A percentile compares a stretch with the other conserved stretches of the same genome.
These are phyloP conservation scores for Oscheius onirici DNA, from an alignment of 2,888 invertebrate species.

Conservation along the genomic window DNA sequence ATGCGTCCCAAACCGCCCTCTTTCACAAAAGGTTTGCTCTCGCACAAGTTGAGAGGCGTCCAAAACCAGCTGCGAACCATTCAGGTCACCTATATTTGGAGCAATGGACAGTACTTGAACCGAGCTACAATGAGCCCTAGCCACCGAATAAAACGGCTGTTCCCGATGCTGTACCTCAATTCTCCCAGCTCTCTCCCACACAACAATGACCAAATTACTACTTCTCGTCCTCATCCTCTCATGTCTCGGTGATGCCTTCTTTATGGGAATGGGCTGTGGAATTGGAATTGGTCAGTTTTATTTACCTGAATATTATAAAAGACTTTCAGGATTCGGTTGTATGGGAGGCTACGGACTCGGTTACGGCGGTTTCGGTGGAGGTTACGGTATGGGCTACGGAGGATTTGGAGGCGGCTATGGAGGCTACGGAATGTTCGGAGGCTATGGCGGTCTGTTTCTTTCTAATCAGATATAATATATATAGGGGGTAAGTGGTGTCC, in stretches of 20 bases:
- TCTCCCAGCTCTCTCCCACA: background rate
- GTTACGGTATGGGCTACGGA: constrained; percentile 10
- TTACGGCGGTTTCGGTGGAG: constrained; percentile 4
- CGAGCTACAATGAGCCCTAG: constrained; percentile 12
- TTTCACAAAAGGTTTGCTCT: too few relatives aligned
- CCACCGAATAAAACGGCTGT: background rate
- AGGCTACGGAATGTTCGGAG: constrained; percentile 22
- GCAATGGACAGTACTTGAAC: constrained; percentile 2
- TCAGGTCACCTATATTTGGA: constrained; percentile 11
- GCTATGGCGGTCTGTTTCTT: background rate
- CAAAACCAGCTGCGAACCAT: too few relatives aligned
- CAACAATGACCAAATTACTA: constrained; percentile 10
- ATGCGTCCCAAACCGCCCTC: too few relatives aligned
- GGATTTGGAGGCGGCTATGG: constrained; percentile 22
- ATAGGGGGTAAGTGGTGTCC: too few relatives aligned
- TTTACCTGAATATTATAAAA: background rate
- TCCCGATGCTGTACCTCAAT: background rate
- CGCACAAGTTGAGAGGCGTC: too few relatives aligned
- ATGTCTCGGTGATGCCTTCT: constrained; percentile 21
- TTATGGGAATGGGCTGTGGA: constrained; percentile 26
- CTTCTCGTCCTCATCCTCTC: constrained; percentile 20
- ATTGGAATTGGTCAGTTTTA: constrained; percentile 20
- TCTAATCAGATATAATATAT: too few relatives aligned
- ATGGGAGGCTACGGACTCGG: constrained; percentile 32
- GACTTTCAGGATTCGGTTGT: constrained; percentile 16